Evolutionary conservation across 2,797 vertebrate genomes (phyloP).

Genomic region (Takifugu ocellatus): DNA sequence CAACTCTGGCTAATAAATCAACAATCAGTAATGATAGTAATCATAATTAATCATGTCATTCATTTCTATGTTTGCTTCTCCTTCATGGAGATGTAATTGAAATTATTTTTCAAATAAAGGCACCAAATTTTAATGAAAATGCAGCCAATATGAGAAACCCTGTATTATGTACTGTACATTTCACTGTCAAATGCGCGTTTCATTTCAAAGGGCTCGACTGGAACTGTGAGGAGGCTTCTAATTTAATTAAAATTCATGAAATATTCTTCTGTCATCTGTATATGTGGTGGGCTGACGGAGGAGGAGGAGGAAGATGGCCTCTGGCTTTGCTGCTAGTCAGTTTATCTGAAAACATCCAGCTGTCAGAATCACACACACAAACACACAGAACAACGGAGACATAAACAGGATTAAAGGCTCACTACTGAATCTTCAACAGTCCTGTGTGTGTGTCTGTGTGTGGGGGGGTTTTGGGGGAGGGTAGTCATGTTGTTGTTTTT

Average conservation of each 20-base stretch:
- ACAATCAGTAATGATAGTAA: no score
- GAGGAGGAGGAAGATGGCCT: conserved; percentile 30
- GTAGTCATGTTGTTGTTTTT: no score
- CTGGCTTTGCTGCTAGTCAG: conserved; percentile 47
- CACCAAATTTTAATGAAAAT: not conserved
- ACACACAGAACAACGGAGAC: not conserved
- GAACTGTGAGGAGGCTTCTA: conserved; percentile 7
- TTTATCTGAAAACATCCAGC: conserved; percentile 56
- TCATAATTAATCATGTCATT: no score
- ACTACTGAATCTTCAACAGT: no score
- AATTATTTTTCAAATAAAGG: no score
- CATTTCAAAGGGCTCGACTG: conserved; percentile 2
- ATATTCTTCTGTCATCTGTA: conserved; percentile 5
- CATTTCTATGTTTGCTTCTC: no score
- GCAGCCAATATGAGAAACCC: not conserved
- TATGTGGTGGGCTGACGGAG: conserved; percentile 12
- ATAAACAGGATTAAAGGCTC: no score
- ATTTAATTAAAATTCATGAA: conserved; percentile 34
- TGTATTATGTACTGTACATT: not conserved
- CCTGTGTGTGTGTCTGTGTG: no score
- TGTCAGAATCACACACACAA: conserved; percentile 21
- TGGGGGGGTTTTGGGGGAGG: no score
- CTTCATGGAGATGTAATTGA: no score
- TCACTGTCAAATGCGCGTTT: conserved; percentile 3
- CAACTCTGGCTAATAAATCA: no score